Percentiles rank a stretch among this genome's conserved stretches.
Conservation (phyloP, 2,113 vertebrate species). For the Elephantulus edwardii region DNA sequence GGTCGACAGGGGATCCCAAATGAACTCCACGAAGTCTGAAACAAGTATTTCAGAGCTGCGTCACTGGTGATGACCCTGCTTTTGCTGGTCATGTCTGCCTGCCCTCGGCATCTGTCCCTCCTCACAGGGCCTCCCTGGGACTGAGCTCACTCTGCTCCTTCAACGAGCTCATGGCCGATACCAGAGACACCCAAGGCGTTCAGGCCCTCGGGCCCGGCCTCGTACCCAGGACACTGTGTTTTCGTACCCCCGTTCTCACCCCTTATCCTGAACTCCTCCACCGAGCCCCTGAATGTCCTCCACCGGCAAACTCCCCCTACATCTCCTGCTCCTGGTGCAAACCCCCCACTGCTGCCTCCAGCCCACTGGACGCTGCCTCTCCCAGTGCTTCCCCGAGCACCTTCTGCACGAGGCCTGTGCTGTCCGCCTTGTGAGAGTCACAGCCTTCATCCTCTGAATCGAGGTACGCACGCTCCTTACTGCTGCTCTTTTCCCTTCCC, state of each 20-base stretch:
- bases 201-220: background rate
- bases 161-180: background rate
- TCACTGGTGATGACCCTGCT: slow-evolving; percentile 11
- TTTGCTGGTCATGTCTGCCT: background rate
- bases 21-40: slow-evolving; percentile 87
- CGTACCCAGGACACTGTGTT: background rate
- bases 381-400: background rate
- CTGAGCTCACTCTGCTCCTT: background rate
- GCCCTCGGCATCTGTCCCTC: background rate
- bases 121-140: background rate
- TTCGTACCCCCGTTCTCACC: background rate
- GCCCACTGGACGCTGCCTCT: background rate
- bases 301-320: background rate
- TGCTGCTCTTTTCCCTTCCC: background rate
- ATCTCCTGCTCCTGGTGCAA: background rate
- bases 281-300: background rate
- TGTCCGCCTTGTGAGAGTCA: background rate
- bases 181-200: background rate
- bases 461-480: background rate
- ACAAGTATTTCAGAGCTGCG: slow-evolving; percentile 33
- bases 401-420: too few species aligned
- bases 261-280: background rate
- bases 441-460: background rate
- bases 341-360: background rate
- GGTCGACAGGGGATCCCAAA: slow-evolving; percentile 94